Base-by-base conservation (phyloP, 2,888 invertebrate species). In the Ashinkailepas kermadecensis region DNA sequence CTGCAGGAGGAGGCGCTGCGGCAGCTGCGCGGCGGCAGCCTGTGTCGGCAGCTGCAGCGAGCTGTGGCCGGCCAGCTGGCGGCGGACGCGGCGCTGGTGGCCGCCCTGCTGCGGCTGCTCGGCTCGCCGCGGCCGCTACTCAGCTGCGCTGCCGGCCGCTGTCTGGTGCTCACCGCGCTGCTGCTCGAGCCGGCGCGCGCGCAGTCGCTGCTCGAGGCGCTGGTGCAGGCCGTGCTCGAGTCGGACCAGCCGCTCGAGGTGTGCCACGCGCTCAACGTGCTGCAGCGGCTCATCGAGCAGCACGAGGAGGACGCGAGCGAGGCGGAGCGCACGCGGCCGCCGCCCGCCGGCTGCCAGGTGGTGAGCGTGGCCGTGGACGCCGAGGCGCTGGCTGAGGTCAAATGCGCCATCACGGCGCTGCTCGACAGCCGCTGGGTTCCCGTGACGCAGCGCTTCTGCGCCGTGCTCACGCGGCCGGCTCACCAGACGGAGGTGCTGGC, bases 401-500 rank as follows among this genome's bases (percentile, higher is more conserved):
- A 79, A 15, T 79, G 79, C 57, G 58, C 79, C 23, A 59, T 79
- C 79, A 79, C 79, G 13, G 57, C 79, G 58, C 79, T 79, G 79
- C 79, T 79, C 58, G 57, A 57, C 7, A 59, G 23, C 58, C 58
- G 58, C 9, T 79, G 79, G 79, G 58, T 79, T 58, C 79, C 58
- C 25, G 58, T 79, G 79, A 79, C 79, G 18, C 79, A 79, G 79
- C 79, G 79, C 58, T 79, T 79, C 79, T 79, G 79, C 25, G 23
- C 15, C 11, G 13, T 79, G 58, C 79, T 79, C 56, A 59, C 57
- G 23, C 13, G 23, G 58, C 58, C 79, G 21, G 57, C 79, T 13
- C 79, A 79, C 79, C 13, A 59, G 23, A 59, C 79, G 4, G 79
- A 79, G 25, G 58, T 59, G 3, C 79, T 95, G 81, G 94, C 94